Evolutionary conservation across 2,797 vertebrate species (phyloP).

Genomic region (Meriones psammophilus): DNA sequence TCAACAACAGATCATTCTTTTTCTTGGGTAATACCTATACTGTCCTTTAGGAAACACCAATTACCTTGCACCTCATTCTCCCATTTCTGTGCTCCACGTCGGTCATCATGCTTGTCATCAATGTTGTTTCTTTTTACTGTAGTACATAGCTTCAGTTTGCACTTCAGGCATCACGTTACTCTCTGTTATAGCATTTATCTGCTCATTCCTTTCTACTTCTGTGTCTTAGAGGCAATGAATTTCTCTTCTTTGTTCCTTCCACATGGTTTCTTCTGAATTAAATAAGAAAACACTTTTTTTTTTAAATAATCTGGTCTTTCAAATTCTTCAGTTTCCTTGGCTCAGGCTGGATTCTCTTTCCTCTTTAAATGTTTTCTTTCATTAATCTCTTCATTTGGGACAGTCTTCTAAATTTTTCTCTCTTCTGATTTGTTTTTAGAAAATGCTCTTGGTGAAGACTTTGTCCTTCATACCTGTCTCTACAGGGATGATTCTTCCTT

Average conservation of each 20-base stretch:
- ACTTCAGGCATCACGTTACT: neutral
- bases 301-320: neutral
- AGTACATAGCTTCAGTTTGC: neutral
- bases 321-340: neutral
- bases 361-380: conserved; percentile 26
- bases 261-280: neutral
- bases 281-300: conserved; percentile 1
- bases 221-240: neutral
- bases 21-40: neutral
- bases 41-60: neutral
- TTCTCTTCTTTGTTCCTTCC: neutral
- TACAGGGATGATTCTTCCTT: neutral
- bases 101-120: neutral
- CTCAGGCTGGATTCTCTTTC: neutral
- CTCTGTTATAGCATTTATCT: neutral
- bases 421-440: neutral
- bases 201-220: neutral
- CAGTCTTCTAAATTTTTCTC: neutral
- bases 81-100: neutral
- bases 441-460: neutral
- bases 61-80: neutral
- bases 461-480: neutral
- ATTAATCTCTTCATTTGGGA: neutral
- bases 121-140: neutral
- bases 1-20: neutral